Evolutionary conservation across 2,797 vertebrate genomes (phyloP).

Genomic region (Cottoperca gobio): DNA sequence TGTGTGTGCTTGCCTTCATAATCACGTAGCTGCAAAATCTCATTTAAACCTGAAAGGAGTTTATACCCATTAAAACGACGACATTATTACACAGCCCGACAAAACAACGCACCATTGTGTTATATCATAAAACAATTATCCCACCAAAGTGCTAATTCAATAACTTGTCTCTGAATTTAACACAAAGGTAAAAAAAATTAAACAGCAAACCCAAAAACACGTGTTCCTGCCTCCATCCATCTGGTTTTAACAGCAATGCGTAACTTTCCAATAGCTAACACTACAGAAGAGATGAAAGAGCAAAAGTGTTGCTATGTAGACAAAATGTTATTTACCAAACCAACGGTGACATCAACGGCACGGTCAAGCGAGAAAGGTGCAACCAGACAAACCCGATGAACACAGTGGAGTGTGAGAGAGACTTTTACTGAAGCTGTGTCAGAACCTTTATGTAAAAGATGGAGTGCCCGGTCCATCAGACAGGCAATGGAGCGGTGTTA

Average conservation of each 20-base stretch:
- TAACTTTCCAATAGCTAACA: neutral
- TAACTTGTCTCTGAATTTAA: neutral
- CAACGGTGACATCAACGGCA: neutral
- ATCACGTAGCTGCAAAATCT: neutral
- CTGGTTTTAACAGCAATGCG: neutral
- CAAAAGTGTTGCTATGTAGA: neutral
- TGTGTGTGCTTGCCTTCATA: neutral
- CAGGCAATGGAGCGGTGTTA: constrained; percentile 24
- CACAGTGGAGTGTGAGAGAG: neutral
- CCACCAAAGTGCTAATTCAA: neutral
- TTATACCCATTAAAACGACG: neutral
- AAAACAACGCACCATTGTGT: neutral
- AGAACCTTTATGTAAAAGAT: neutral
- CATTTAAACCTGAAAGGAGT: neutral
- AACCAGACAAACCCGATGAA: neutral
- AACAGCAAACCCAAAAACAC: neutral
- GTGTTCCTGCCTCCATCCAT: neutral
- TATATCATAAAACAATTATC: neutral
- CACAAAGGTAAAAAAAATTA: too few relatives aligned
- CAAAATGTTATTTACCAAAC: neutral
- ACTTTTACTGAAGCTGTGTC: neutral
- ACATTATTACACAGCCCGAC: neutral
- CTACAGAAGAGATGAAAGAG: neutral
- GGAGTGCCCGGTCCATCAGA: constrained; percentile 23
- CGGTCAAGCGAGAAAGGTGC: neutral